Percentiles rank a stretch among this genome's conserved stretches.
Conservation (phyloP, 2,888 invertebrate genomes). For the Graphium colonna region DNA sequence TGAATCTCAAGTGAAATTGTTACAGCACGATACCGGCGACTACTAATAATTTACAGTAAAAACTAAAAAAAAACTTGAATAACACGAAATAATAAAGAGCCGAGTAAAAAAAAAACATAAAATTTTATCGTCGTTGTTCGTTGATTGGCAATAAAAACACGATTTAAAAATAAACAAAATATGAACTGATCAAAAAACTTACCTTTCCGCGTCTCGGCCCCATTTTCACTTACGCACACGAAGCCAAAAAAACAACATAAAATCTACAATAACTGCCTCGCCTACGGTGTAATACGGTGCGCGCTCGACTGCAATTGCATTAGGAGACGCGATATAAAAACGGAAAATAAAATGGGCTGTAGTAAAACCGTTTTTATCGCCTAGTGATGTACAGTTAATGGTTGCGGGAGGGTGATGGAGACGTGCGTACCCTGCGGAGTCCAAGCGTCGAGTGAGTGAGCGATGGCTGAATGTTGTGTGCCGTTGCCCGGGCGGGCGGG, state of each 20-base stretch:
- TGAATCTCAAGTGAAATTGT: constrained; percentile 29
- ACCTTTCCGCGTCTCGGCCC: constrained; percentile 53
- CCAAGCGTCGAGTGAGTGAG: constrained; percentile 48
- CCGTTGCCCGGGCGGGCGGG: constrained; percentile 49
- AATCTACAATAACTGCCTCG: constrained; percentile 54
- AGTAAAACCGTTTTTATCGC: constrained; percentile 69
- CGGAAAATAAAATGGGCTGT: constrained; percentile 59
- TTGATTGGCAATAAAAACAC: no score
- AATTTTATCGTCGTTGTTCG: no score
- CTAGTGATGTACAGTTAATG: constrained; percentile 66
- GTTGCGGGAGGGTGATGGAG: constrained; percentile 33
- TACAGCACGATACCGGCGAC: no score
- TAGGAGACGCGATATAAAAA: constrained; percentile 70
- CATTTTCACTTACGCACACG: constrained; percentile 62
- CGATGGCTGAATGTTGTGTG: constrained; percentile 24
- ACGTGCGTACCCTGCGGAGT: constrained; percentile 46
- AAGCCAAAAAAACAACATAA: constrained; percentile 55
- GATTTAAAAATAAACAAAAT: background rate
- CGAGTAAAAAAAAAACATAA: no score
- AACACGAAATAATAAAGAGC: no score
- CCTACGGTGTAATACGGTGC: constrained; percentile 59
- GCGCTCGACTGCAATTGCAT: constrained; percentile 75
- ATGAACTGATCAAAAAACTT: constrained; percentile 39
- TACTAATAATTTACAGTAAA: no score
- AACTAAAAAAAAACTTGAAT: no score